Evolutionary conservation across 2,113 vertebrate species (phyloP), one percentile per base, ranked within the genome.

Genomic region (Pyxicephalus adspersus): DNA sequence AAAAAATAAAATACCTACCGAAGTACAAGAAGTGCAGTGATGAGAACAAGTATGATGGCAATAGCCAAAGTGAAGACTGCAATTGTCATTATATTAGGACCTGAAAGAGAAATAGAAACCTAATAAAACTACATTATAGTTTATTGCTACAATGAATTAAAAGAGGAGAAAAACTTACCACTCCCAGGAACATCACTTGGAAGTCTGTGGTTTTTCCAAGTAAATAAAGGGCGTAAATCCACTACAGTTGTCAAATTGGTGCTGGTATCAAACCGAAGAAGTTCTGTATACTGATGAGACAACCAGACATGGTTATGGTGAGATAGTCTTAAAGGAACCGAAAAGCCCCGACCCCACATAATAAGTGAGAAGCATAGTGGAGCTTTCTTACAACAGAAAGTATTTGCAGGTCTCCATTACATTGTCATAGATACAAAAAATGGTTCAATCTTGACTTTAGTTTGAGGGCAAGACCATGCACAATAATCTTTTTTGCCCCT

Each of bases 11-110:
- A 16, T 2, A 77, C 76, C 85, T 94, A 99, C 97, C 96, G 94
- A 87, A 97, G 92, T 85, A 98, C 92, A 85, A 98, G 89, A 51
- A 98, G 90, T 19, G 95, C 95, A 5, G 96, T 91, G 83, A 91
- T 83, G 9, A 97, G 90, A 84, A 96, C 90, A 79, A 98, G 85
- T 20, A 96, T 85, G 18, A 99, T 89, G 11, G 89, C 91, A 71
- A 95, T 85, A 0, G 94, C 89, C 31, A 99, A 92, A 0, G 96
- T 92, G 51, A 97, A 96, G 89, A 97, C 90, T 3, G 95, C 94
- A 25, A 96, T 90, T 70, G 92, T 83, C 88, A 96, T 91, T 16
- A 79, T 0, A 0, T 85, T 61, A 85, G 90, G 87, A 1, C 80
- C 96, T 81, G 34, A 13, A 74, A 74, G 18, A 75, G 50, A 81